Evolutionary conservation across 2,888 invertebrate genomes (phyloP).

Genomic region (Cryptus viduatorius): DNA sequence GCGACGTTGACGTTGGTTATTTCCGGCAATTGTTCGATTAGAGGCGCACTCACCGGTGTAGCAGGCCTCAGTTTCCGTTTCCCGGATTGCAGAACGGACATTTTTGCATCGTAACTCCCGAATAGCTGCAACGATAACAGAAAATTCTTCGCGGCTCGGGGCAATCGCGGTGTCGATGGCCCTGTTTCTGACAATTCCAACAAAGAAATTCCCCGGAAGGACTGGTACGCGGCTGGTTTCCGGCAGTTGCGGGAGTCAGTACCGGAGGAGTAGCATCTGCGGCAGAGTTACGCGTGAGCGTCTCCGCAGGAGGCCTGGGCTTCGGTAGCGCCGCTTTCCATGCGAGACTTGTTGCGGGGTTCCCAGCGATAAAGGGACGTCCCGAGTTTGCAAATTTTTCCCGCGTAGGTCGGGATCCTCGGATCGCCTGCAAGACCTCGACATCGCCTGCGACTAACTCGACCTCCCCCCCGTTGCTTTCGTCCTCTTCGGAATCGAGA

Average conservation of each 20-base stretch:
- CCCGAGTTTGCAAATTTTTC: no score
- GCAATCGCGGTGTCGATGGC: neutral
- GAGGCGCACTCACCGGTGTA: conserved; percentile 2
- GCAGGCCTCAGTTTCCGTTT: neutral
- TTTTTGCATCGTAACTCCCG: neutral
- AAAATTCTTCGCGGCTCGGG: neutral
- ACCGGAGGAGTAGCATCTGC: neutral
- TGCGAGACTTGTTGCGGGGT: neutral
- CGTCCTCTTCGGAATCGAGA: neutral
- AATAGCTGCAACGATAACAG: neutral
- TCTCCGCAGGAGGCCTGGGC: neutral
- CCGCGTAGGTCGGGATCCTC: no score
- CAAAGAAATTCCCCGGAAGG: neutral
- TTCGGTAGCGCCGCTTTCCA: neutral
- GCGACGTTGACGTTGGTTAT: neutral
- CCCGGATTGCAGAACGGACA: neutral
- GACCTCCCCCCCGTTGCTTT: no score
- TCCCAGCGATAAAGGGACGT: no score
- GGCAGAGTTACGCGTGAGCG: no score
- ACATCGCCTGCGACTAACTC: no score
- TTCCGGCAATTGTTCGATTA: neutral
- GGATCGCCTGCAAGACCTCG: neutral
- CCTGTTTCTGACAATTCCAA: conserved; percentile 1
- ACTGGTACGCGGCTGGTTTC: no score
- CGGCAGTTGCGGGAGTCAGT: no score